Evolutionary conservation across 2,888 invertebrate genomes (phyloP).

Genomic region (Hydroisotoma schaefferi): DNA sequence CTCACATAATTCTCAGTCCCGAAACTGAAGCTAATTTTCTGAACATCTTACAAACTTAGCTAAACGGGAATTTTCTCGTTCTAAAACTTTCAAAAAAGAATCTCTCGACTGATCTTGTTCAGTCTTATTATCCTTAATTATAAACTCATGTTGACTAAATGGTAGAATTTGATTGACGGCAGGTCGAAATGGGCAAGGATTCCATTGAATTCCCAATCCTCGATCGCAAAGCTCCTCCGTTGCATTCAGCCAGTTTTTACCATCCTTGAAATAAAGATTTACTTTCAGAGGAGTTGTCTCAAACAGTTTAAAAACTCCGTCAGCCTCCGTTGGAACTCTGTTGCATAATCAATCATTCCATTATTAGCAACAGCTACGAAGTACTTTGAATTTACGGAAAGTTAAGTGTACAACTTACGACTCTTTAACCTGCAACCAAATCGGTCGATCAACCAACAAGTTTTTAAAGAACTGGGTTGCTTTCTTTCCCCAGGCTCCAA

Average conservation of each 20-base stretch:
- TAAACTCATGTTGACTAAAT: slow-evolving; percentile 1
- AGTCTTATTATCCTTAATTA: background rate
- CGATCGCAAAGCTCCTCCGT: slow-evolving; percentile 20
- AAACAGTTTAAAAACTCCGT: background rate
- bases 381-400: background rate
- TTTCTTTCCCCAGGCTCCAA: slow-evolving; percentile 24
- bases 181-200: slow-evolving; percentile 16
- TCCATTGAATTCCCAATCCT: slow-evolving; percentile 30
- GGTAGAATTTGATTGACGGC: slow-evolving; percentile 16
- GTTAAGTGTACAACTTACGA: slow-evolving; percentile 17
- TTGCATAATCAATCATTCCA: too few relatives aligned
- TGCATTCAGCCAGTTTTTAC: slow-evolving; percentile 18
- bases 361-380: background rate
- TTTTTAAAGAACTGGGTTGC: slow-evolving; percentile 16
- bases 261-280: slow-evolving; percentile 16
- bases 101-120: background rate
- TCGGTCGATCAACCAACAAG: slow-evolving; percentile 13
- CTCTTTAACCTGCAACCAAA: slow-evolving; percentile 19
- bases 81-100: background rate
- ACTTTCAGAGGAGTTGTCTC: slow-evolving; percentile 12
- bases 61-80: slow-evolving; percentile 13
- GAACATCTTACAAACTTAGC: too few relatives aligned
- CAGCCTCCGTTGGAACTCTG: slow-evolving; percentile 4
- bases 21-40: too few relatives aligned
- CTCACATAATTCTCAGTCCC: too few relatives aligned